Evolutionary conservation across 2,888 invertebrate species (phyloP).

Genomic region (Gari tellinella): DNA sequence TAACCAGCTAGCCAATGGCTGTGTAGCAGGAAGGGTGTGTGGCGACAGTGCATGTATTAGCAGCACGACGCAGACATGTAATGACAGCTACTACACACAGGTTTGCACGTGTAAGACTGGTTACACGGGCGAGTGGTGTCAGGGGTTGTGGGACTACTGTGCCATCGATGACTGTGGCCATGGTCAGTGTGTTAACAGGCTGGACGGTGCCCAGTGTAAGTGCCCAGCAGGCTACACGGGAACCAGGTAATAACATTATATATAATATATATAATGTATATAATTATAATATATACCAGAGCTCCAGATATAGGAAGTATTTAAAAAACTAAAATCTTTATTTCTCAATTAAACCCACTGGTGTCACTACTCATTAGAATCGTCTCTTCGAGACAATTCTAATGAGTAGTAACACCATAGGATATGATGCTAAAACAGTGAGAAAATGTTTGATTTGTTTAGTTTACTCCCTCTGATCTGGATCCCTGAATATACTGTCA

Average conservation of each 20-base stretch:
- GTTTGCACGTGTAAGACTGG: constrained; percentile 77
- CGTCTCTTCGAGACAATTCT: too few species aligned
- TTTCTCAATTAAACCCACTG: too few species aligned
- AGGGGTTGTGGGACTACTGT: constrained; percentile 92
- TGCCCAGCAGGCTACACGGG: constrained; percentile 77
- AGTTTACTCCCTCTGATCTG: too few species aligned
- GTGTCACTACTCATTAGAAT: too few species aligned
- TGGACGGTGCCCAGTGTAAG: constrained; percentile 66
- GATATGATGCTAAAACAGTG: too few species aligned
- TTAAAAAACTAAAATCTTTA: too few species aligned
- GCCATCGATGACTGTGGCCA: constrained; percentile 87
- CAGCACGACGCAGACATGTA: constrained; percentile 86
- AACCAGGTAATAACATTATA: constrained; percentile 52
- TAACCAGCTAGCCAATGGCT: constrained; percentile 33
- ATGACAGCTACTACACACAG: constrained; percentile 74
- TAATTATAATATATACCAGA: too few species aligned
- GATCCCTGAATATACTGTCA: too few species aligned
- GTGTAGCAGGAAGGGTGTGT: constrained; percentile 53
- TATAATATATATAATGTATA: too few species aligned
- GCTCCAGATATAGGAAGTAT: too few species aligned
- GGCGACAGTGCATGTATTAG: constrained; percentile 87
- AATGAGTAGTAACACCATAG: too few species aligned
- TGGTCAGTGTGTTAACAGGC: constrained; percentile 73
- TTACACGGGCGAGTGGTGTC: constrained; percentile 72
- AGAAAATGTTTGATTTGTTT: too few species aligned